phyloP scores from a whole-genome alignment of 2,888 invertebrate genomes.

The Eulithis testata region DNA sequence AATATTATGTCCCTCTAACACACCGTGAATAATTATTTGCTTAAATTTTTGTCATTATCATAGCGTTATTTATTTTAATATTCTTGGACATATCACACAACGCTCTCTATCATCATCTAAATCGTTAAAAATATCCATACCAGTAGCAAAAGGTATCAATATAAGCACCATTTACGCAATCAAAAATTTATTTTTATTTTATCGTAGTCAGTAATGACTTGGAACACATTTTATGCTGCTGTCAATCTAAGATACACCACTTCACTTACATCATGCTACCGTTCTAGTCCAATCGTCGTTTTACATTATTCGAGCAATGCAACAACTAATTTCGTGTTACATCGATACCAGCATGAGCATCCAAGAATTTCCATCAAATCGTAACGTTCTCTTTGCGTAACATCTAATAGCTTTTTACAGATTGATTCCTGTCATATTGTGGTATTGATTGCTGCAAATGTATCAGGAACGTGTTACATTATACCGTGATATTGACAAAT shows the following conservation, averaged over 20 bases:
- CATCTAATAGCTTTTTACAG: constrained; percentile 50
- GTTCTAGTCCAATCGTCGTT: constrained; percentile 60
- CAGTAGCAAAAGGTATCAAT: neutral
- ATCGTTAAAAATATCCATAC: constrained; percentile 7
- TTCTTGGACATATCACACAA: too few relatives aligned
- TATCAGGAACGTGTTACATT: constrained; percentile 27
- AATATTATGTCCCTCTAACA: constrained; percentile 12
- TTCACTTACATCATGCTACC: constrained; percentile 59
- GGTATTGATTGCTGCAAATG: constrained; percentile 42
- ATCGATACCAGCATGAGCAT: constrained; percentile 62
- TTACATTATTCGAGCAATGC: constrained; percentile 64
- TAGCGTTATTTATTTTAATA: neutral
- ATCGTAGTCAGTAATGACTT: constrained; percentile 3
- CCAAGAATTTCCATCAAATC: constrained; percentile 65
- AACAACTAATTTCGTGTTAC: constrained; percentile 70
- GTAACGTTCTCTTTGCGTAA: constrained; percentile 67
- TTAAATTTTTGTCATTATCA: constrained; percentile 28
- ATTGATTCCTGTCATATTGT: constrained; percentile 45
- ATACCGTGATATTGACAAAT: constrained; percentile 21
- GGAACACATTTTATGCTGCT: constrained; percentile 31
- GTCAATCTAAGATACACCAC: constrained; percentile 47
- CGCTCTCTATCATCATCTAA: constrained; percentile 1
- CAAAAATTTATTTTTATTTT: neutral
- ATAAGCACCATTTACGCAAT: neutral
- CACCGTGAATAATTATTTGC: constrained; percentile 13